These are phyloP conservation scores for Acropora tenuis DNA, from an alignment of 64 coral and sea anemone species.

Conservation along the genomic window DNA sequence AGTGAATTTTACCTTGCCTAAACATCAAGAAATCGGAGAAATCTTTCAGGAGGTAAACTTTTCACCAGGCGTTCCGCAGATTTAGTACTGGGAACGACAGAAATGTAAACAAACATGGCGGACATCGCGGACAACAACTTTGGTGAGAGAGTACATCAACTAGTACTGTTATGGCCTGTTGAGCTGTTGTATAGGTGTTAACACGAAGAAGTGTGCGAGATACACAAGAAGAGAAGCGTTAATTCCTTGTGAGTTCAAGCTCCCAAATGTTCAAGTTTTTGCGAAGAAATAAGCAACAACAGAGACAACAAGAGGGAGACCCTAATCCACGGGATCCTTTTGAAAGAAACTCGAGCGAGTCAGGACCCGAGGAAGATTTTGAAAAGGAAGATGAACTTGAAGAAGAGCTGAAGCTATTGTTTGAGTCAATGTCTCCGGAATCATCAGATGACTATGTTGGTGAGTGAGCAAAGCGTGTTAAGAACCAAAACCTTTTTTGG, in stretches of 20 bases:
- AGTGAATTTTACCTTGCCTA: neutral
- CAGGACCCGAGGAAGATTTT: neutral
- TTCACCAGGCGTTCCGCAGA: neutral
- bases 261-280: constrained; percentile 55
- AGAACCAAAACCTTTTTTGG: no score
- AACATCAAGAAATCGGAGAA: neutral
- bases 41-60: no score
- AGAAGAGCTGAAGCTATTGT: constrained; percentile 44
- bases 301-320: neutral
- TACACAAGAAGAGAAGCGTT: neutral
- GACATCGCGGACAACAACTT: neutral
- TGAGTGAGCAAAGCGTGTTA: neutral
- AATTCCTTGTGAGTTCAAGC: neutral
- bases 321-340: neutral
- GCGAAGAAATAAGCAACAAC: constrained; percentile 20
- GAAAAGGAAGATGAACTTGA: neutral
- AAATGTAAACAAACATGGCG: constrained; percentile 17
- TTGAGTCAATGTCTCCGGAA: constrained; percentile 3
- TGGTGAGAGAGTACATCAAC: no score
- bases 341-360: neutral
- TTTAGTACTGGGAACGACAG: neutral
- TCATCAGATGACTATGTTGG: constrained; percentile 30
- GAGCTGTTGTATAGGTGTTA: no score
- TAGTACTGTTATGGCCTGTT: no score
- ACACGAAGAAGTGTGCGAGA: neutral